A percentile compares a stretch with the other conserved stretches of the same genome.
These are phyloP conservation scores for Cyprinodon brontotheroides DNA, from an alignment of 2,113 vertebrate species.

Conservation along the genomic window DNA sequence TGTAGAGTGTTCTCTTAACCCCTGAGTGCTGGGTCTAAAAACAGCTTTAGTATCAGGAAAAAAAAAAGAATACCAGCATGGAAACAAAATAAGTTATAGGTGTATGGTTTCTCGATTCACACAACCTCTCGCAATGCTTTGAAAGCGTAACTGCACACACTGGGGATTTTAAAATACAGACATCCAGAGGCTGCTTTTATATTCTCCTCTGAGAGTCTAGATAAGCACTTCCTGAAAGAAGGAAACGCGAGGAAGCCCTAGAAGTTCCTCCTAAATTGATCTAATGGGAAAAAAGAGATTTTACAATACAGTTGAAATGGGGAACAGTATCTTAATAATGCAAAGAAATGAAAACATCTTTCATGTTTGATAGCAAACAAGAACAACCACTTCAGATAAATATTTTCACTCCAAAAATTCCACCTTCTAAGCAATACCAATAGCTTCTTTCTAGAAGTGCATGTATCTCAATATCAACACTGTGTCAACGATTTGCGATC, in stretches of 20 bases:
- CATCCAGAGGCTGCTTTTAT: constrained; percentile 57
- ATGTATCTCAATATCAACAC: constrained; percentile 43
- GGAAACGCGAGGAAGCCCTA: constrained; percentile 30
- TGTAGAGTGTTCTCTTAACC: background rate
- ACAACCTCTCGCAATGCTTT: background rate
- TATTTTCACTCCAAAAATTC: constrained; percentile 35
- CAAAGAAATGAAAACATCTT: constrained; percentile 9
- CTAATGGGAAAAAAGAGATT: background rate
- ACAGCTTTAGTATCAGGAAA: constrained; percentile 16
- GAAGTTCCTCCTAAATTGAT: constrained; percentile 31
- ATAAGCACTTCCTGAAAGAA: constrained; percentile 49
- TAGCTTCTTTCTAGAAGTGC: constrained; percentile 23
- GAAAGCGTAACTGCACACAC: constrained; percentile 44
- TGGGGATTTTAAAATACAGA: constrained; percentile 62
- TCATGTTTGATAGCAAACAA: constrained; percentile 18
- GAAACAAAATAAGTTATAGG: background rate
- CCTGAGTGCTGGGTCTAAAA: background rate
- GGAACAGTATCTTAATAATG: background rate
- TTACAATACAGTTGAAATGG: background rate
- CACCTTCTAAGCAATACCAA: constrained; percentile 30
- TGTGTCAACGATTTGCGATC: constrained; percentile 32
- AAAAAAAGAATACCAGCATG: constrained; percentile 29
- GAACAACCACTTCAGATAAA: background rate
- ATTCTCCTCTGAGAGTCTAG: constrained; percentile 37
- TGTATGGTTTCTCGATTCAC: background rate